These are phyloP conservation scores for Seladonia tumulorum DNA, from an alignment of 2,888 invertebrate species.

Conservation along the genomic window DNA sequence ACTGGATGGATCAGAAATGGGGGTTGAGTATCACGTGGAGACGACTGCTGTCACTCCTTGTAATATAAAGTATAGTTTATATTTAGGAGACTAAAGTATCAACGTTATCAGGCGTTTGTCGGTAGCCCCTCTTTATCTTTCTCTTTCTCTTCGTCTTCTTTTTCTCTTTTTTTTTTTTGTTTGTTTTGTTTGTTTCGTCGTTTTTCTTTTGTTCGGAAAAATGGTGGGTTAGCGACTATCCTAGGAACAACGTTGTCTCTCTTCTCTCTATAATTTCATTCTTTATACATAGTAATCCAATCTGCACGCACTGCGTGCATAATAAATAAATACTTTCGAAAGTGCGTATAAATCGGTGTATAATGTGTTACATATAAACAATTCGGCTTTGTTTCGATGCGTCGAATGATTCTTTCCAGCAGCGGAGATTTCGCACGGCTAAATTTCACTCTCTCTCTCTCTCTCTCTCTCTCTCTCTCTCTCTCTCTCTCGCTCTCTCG, in stretches of 20 bases:
- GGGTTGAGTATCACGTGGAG: slow-evolving; percentile 60
- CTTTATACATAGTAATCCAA: slow-evolving; percentile 62
- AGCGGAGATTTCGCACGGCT: neutral
- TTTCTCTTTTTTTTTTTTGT: too few relatives aligned
- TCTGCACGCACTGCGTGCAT: slow-evolving; percentile 66
- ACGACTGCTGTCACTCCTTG: slow-evolving; percentile 53
- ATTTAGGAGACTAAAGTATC: slow-evolving; percentile 55
- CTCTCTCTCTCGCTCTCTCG: too few relatives aligned
- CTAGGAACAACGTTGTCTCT: slow-evolving; percentile 61
- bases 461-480: too few relatives aligned
- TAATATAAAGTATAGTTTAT: slow-evolving; percentile 53
- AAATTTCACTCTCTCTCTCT: neutral
- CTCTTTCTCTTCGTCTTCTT: neutral
- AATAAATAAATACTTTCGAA: slow-evolving; percentile 72
- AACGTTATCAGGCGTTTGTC: slow-evolving; percentile 58
- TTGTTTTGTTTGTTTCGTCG: neutral
- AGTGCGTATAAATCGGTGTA: slow-evolving; percentile 73
- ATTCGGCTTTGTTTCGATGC: slow-evolving; percentile 59
- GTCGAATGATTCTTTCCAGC: slow-evolving; percentile 52
- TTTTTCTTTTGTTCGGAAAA: slow-evolving; percentile 17
- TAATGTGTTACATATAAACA: slow-evolving; percentile 69
- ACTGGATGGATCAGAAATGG: slow-evolving; percentile 65
- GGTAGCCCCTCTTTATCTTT: slow-evolving; percentile 37
- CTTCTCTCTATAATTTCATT: slow-evolving; percentile 43
- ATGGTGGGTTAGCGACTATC: slow-evolving; percentile 57